Percentiles rank a stretch among this genome's conserved stretches.
Evolutionary conservation across 2,888 invertebrate genomes (phyloP).

Genomic region (Acanthosepion esculentum): DNA sequence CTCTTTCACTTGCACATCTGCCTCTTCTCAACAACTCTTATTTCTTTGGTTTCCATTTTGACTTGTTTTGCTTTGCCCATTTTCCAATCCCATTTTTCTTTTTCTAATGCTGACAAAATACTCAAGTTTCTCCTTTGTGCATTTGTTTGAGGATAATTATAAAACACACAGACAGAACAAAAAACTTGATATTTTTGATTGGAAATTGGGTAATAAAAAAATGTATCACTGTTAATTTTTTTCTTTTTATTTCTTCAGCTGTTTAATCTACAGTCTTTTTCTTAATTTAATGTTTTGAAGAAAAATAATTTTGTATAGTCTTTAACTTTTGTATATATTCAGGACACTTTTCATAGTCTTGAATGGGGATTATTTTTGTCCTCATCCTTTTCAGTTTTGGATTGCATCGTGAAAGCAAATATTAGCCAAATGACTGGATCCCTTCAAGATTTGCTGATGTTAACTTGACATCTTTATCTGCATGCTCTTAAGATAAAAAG

Average conservation of each 20-base stretch:
- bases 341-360: neutral
- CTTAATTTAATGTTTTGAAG: neutral
- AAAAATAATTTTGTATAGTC: neutral
- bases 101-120: neutral
- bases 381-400: neutral
- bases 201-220: neutral
- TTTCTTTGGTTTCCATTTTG: neutral
- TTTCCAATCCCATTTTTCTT: neutral
- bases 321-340: neutral
- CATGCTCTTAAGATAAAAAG: neutral
- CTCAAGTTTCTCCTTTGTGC: neutral
- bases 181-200: no score
- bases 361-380: neutral
- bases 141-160: neutral
- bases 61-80: no score
- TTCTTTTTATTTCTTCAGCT: neutral
- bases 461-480: neutral
- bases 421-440: neutral
- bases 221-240: neutral
- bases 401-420: neutral
- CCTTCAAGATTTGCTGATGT: neutral
- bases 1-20: neutral
- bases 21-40: neutral
- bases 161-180: no score
- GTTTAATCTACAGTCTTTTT: neutral